Evolutionary conservation across 2,113 vertebrate genomes (phyloP).

Genomic region (Heliornis fulica): DNA sequence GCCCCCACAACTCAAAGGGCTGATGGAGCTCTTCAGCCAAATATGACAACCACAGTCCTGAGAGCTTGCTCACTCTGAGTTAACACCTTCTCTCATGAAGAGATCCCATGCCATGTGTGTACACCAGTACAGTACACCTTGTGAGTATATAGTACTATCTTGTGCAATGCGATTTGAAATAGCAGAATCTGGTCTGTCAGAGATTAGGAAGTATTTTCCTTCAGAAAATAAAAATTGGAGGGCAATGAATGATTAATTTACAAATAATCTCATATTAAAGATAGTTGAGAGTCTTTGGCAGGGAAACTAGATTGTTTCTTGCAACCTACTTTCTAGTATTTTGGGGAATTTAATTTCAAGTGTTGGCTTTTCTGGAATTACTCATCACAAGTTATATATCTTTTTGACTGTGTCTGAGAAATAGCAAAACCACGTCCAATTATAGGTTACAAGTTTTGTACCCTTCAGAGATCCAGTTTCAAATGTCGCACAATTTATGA

Average conservation of each 20-base stretch:
- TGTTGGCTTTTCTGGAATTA: not conserved
- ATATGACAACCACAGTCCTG: not conserved
- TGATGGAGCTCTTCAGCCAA: not conserved
- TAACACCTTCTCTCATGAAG: not conserved
- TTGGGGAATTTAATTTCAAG: not conserved
- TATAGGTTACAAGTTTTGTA: not conserved
- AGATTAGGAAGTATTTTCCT: not conserved
- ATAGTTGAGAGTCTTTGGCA: not conserved
- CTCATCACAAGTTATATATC: rapidly evolving
- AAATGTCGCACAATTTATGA: not conserved
- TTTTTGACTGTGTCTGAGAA: not conserved
- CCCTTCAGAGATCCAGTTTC: not conserved
- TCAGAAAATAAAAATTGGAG: not conserved
- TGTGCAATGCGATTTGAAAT: not conserved
- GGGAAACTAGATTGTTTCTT: not conserved
- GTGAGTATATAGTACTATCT: not conserved
- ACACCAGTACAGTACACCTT: rapidly evolving
- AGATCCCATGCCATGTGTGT: not conserved
- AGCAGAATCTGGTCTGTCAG: not conserved
- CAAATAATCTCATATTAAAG: not conserved
- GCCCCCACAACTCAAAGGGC: not conserved
- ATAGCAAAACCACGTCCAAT: not conserved
- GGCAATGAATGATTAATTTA: not conserved
- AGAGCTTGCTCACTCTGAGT: not conserved
- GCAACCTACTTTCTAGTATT: not conserved